Evolutionary conservation across 2,888 invertebrate genomes (phyloP).

Genomic region (Latheticus oryzae): DNA sequence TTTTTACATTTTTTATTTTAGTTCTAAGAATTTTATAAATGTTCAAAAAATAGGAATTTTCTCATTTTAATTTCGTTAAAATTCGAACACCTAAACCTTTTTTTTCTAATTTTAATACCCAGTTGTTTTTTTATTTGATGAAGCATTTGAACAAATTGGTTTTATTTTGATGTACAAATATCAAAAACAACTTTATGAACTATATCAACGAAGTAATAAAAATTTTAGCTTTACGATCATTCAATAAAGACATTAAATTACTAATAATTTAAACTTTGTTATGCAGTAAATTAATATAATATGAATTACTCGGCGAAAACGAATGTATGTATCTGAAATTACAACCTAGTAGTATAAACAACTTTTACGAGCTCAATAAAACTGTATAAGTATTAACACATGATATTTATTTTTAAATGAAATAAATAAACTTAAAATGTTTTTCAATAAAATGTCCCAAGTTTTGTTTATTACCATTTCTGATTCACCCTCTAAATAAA

Average conservation of each 20-base stretch:
- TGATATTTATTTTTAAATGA: constrained; percentile 15
- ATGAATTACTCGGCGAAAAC: constrained; percentile 25
- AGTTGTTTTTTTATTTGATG: too few species aligned
- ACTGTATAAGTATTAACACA: constrained; percentile 25
- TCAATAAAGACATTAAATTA: constrained; percentile 41
- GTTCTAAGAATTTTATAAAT: too few species aligned
- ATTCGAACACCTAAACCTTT: too few species aligned
- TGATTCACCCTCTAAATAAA: constrained; percentile 20
- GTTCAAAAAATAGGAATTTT: too few species aligned
- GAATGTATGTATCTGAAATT: constrained; percentile 12
- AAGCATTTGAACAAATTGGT: too few species aligned
- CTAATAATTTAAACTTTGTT: constrained; percentile 35
- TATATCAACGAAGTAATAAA: constrained; percentile 36
- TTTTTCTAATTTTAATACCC: too few species aligned
- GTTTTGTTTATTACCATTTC: too few species aligned
- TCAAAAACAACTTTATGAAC: constrained; percentile 36
- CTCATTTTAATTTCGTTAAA: too few species aligned
- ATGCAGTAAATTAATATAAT: constrained; percentile 38
- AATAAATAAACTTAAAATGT: too few species aligned
- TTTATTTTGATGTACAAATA: too few species aligned
- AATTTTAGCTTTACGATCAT: constrained; percentile 36
- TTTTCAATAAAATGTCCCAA: too few species aligned
- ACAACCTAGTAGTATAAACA: constrained; percentile 17
- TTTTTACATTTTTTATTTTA: too few species aligned
- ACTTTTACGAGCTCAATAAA: constrained; percentile 32